Conservation (phyloP, 1,140 invertebrate genomes). For the Ganaspis sp. region DNA sequence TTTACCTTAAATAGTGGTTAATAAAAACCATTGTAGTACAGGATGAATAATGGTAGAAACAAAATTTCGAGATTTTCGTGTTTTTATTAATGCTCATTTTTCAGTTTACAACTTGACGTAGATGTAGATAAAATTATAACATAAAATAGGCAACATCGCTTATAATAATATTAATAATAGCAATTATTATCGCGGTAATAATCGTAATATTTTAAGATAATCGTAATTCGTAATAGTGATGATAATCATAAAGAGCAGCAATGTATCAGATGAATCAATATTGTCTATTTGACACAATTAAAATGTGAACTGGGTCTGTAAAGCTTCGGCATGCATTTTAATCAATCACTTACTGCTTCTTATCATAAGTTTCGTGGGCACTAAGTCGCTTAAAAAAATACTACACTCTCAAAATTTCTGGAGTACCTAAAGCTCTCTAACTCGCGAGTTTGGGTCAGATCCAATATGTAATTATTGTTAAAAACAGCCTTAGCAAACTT, state of each 20-base stretch:
- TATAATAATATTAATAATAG: conserved; percentile 67
- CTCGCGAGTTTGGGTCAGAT: conserved; percentile 7
- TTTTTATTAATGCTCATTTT: conserved; percentile 59
- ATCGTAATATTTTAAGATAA: conserved; percentile 56
- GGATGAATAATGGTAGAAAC: background rate
- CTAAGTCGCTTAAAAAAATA: conserved; percentile 24
- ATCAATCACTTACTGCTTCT: conserved; percentile 7
- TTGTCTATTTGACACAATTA: conserved; percentile 39
- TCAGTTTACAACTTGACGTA: conserved; percentile 63
- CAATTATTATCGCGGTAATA: conserved; percentile 52
- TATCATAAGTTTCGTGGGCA: background rate
- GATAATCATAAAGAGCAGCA: conserved; percentile 52
- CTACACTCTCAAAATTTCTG: conserved; percentile 13
- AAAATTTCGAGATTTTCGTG: conserved; percentile 56
- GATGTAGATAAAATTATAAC: conserved; percentile 69
- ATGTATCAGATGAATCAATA: conserved; percentile 35
- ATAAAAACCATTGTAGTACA: background rate
- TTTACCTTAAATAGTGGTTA: background rate
- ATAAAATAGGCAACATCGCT: conserved; percentile 66
- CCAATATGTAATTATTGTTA: too few relatives aligned
- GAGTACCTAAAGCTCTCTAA: conserved; percentile 12
- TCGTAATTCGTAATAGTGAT: conserved; percentile 48
- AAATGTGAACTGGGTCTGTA: background rate
- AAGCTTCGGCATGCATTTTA: conserved; percentile 23
- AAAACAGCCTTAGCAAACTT: too few relatives aligned